Base-by-base conservation (phyloP, 2,797 vertebrate genomes). In the Gymnothorax javanicus region DNA sequence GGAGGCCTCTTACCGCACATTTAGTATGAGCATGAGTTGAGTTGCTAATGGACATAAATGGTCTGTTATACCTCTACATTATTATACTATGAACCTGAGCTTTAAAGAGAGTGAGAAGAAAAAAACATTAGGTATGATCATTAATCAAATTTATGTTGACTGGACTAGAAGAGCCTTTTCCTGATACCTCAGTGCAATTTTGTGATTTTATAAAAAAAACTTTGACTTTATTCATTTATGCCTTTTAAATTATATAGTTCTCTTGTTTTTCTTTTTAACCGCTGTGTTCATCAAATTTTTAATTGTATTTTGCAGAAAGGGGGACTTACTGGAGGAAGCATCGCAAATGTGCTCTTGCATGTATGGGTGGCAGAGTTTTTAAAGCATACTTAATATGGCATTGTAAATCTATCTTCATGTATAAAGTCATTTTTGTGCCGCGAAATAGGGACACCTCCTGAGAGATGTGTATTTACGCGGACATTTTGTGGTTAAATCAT, bases 1-100 rank as follows among this genome's bases (percentile, higher is more conserved):
- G 0, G 87, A 88, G 93, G 91, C 89, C 90, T 87, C 89, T 86
- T 90, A 92, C 91, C 90, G 90, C 93, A 91, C 92, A 91, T 90
- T 94, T 91, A 94, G 88, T 83, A 67, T 69, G 91, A 91, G 91
- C 91, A 90, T 92, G 93, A 92, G 93, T 90, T 87, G 84, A 89
- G 92, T 90, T 92, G 92, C 91, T 88, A 87, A 90, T 90, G 92
- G 92, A 88, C 90, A 87, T 92, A 88, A 87, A 90, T 50, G 60
- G 83, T 50, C 60, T 64, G 60, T 94, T 92, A 94, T 88, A 43
- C 69, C 87, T 82, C 27, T 88, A 87, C 81, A 85, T 87, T 84
- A 90, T 88, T 91, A 88, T 83, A 90, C 77, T 85, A 87, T 82
- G 87, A 89, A 82, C 64, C 62, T 86, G 86, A 88, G 84, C 86